These are phyloP conservation scores for Idaea biselata DNA, from an alignment of 2,888 invertebrate species.

Conservation along the genomic window DNA sequence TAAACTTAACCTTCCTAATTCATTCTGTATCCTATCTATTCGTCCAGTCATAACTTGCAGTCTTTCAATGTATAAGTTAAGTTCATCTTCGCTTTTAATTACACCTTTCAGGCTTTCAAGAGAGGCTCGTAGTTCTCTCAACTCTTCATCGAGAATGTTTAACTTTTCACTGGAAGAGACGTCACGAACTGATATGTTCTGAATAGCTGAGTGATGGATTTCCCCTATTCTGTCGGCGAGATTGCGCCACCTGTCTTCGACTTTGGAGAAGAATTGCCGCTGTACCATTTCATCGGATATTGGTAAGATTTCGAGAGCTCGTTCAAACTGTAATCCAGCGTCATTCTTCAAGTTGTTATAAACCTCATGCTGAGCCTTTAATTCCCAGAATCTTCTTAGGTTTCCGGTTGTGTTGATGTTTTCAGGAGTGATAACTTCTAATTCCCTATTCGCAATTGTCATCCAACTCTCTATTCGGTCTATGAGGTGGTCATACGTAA, in stretches of 20 bases:
- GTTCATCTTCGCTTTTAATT: conserved; percentile 90
- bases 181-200: conserved; percentile 86
- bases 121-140: conserved; percentile 85
- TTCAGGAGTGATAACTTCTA: conserved; percentile 84
- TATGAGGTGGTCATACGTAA: conserved; percentile 85
- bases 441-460: conserved; percentile 85
- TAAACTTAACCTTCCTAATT: conserved; percentile 87
- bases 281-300: conserved; percentile 92
- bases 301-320: conserved; percentile 88
- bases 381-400: conserved; percentile 92
- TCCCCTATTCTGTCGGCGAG: conserved; percentile 83
- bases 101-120: conserved; percentile 88
- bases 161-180: conserved; percentile 88
- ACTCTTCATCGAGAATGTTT: conserved; percentile 86
- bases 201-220: conserved; percentile 85
- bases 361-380: conserved; percentile 92
- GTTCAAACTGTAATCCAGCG: conserved; percentile 86
- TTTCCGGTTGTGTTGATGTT: conserved; percentile 84
- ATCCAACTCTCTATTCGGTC: conserved; percentile 90
- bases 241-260: conserved; percentile 88
- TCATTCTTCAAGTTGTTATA: conserved; percentile 89
- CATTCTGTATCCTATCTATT: conserved; percentile 89
- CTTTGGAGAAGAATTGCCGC: conserved; percentile 87
- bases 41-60: conserved; percentile 88
- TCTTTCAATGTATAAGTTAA: conserved; percentile 89